Conservation (phyloP, 2,888 invertebrate species). For the Heliconius cydno region DNA sequence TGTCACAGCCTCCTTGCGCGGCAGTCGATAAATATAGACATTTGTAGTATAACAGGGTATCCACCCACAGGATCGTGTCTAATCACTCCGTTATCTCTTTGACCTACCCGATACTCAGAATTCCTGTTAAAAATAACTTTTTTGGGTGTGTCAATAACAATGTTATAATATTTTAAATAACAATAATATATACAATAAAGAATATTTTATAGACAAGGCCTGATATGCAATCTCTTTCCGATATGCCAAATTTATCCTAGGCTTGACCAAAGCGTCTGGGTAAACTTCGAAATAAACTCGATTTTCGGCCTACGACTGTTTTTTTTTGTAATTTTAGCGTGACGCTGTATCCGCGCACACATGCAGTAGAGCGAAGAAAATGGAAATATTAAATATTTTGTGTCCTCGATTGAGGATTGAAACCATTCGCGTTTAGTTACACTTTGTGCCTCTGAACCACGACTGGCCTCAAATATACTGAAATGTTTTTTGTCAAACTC, state of each 20-base stretch:
- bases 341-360: too few relatives aligned
- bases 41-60: conserved; percentile 34
- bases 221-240: neutral
- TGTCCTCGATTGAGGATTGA: too few relatives aligned
- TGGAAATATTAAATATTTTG: too few relatives aligned
- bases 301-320: too few relatives aligned
- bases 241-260: neutral
- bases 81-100: conserved; percentile 27
- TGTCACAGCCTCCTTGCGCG: conserved; percentile 32
- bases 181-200: neutral
- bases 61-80: conserved; percentile 40
- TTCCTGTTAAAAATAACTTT: conserved; percentile 2
- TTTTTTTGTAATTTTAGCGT: too few relatives aligned
- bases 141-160: neutral
- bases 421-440: too few relatives aligned
- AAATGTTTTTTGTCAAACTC: neutral
- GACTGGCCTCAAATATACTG: too few relatives aligned
- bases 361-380: too few relatives aligned
- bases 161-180: neutral
- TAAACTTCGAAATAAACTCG: too few relatives aligned
- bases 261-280: too few relatives aligned
- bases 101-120: conserved; percentile 15
- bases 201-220: neutral
- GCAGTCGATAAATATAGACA: conserved; percentile 38
- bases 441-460: too few relatives aligned